Evolutionary conservation across 1,140 invertebrate genomes (phyloP).

Genomic region (Theocolax elegans): DNA sequence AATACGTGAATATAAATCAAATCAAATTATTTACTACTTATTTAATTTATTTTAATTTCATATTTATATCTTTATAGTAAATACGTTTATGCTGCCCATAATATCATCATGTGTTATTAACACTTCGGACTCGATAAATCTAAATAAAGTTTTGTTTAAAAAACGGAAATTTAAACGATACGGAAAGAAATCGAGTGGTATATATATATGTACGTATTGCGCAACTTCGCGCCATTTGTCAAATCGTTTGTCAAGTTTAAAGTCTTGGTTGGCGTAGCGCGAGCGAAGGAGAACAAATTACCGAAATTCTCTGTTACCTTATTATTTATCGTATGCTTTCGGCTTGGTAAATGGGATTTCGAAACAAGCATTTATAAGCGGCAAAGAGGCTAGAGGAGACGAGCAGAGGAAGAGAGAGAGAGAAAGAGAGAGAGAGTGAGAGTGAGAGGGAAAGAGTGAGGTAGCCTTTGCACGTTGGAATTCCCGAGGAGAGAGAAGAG

Average conservation of each 20-base stretch:
- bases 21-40: too few relatives aligned
- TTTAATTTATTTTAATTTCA: too few relatives aligned
- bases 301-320: slow-evolving; percentile 29
- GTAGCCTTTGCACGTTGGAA: slow-evolving; percentile 5
- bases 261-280: neutral
- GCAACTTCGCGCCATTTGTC: slow-evolving; percentile 26
- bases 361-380: slow-evolving; percentile 42
- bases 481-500: slow-evolving; percentile 19
- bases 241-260: slow-evolving; percentile 33
- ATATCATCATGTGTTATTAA: too few relatives aligned
- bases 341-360: slow-evolving; percentile 40
- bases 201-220: too few relatives aligned
- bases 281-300: slow-evolving; percentile 34
- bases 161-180: too few relatives aligned
- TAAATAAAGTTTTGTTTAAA: too few relatives aligned
- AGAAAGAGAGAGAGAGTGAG: neutral
- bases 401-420: neutral
- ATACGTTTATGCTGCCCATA: too few relatives aligned
- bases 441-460: neutral
- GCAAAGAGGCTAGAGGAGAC: neutral
- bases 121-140: too few relatives aligned
- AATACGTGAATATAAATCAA: too few relatives aligned
- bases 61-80: too few relatives aligned
- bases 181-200: too few relatives aligned
- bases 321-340: slow-evolving; percentile 40